phyloP scores from a whole-genome alignment of 2,797 vertebrate genomes.

The Anabacerthia variegaticeps region DNA sequence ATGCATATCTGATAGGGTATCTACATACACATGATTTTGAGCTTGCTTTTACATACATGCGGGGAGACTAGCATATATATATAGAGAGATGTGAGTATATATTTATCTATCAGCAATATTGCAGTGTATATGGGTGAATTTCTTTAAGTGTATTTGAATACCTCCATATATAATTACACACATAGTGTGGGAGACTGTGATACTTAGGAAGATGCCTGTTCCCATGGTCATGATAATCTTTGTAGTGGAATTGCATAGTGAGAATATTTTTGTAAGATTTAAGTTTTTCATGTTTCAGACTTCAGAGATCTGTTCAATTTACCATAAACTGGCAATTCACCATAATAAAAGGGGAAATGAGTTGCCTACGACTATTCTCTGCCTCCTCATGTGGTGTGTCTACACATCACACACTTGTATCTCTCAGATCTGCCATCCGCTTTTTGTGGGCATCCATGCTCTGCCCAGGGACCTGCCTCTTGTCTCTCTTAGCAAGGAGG shows the following conservation, averaged over 20 bases:
- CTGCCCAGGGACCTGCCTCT: fast-evolving
- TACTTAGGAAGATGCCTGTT: not conserved
- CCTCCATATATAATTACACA: not conserved
- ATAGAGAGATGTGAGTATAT: not conserved
- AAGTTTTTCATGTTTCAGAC: not conserved
- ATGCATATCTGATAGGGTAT: not conserved
- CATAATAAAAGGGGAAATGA: not conserved
- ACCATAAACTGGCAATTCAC: not conserved
- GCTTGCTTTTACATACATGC: not conserved
- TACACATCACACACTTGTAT: not conserved
- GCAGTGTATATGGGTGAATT: not conserved
- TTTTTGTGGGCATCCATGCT: not conserved
- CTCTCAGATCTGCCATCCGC: not conserved
- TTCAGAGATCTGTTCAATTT: not conserved
- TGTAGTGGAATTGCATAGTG: not conserved
- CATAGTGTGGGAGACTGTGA: not conserved
- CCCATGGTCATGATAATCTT: not conserved
- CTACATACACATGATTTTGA: not conserved
- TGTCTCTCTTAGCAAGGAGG: not conserved
- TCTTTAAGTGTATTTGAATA: not conserved
- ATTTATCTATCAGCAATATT: not conserved
- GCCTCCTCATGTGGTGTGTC: not conserved
- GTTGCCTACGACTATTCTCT: not conserved
- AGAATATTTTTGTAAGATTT: not conserved
- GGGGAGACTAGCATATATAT: not conserved